phyloP scores from a whole-genome alignment of 2,113 vertebrate genomes.

The Hippocampus comes region DNA sequence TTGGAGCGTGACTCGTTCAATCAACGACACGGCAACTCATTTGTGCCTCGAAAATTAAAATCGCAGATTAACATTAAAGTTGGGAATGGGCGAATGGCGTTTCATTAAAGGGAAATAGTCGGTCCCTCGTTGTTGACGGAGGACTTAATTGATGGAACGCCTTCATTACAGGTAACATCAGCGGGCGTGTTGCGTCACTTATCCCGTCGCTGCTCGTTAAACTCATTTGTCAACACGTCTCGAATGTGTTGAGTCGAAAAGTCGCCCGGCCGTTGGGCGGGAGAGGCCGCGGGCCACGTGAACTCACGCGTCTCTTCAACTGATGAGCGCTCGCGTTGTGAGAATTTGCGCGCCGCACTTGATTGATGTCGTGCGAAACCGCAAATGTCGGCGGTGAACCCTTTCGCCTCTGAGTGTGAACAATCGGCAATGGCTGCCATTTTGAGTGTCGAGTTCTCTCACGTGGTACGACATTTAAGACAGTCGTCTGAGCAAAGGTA shows the following conservation, averaged over 20 bases:
- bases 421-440: too few species aligned
- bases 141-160: not conserved
- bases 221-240: conserved; percentile 63
- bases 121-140: not conserved
- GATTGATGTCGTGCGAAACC: not conserved
- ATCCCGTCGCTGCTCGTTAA: conserved; percentile 55
- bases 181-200: conserved; percentile 21
- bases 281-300: conserved; percentile 36
- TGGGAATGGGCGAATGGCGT: too few species aligned
- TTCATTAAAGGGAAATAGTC: too few species aligned
- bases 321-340: conserved; percentile 36
- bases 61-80: not conserved
- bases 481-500: too few species aligned
- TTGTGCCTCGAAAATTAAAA: not conserved
- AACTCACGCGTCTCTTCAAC: conserved; percentile 36
- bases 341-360: not conserved
- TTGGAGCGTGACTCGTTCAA: not conserved
- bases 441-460: too few species aligned
- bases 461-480: too few species aligned
- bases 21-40: not conserved
- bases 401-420: too few species aligned
- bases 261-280: not conserved
- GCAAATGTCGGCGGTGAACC: too few species aligned
- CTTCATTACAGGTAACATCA: not conserved
- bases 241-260: conserved; percentile 58